A percentile compares a stretch with the other conserved stretches of the same genome.
Conservation (phyloP, 2,888 invertebrate species). For the Perizoma affinitatum region DNA sequence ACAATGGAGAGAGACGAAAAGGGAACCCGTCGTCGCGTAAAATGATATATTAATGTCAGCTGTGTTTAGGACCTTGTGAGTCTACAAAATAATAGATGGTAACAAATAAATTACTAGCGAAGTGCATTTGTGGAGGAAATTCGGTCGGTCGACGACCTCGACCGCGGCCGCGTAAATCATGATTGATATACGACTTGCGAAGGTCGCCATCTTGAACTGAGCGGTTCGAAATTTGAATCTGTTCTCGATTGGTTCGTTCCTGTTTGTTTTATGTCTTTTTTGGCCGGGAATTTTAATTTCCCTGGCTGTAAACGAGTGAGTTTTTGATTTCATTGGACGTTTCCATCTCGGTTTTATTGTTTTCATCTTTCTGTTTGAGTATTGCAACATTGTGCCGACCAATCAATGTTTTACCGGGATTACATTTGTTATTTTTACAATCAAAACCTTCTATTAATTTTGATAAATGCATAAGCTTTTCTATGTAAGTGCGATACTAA, state of each 20-base stretch:
- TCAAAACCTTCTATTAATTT: not conserved
- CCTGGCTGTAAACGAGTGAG: constrained; percentile 26
- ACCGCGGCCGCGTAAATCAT: constrained; percentile 78
- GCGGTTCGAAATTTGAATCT: constrained; percentile 79
- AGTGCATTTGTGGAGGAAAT: constrained; percentile 83
- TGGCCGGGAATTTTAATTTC: constrained; percentile 33
- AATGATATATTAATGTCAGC: constrained; percentile 84
- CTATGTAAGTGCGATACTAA: too few relatives aligned
- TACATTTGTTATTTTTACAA: not conserved
- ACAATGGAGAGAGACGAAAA: constrained; percentile 54
- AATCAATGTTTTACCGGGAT: not conserved
- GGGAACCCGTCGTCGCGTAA: constrained; percentile 73
- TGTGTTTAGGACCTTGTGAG: constrained; percentile 84
- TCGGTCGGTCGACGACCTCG: constrained; percentile 82
- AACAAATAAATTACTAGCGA: constrained; percentile 82
- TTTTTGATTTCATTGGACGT: constrained; percentile 32
- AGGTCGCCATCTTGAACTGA: constrained; percentile 81
- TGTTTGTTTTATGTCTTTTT: constrained; percentile 36
- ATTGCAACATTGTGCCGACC: constrained; percentile 1
- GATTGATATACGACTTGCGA: constrained; percentile 79
- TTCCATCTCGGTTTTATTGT: constrained; percentile 28
- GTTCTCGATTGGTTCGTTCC: constrained; percentile 66
- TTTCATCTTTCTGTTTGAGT: constrained; percentile 17
- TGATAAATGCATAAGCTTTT: too few relatives aligned
- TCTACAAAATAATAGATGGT: constrained; percentile 84